Conservation (phyloP, 2,797 vertebrate genomes). For the Sebastes steindachneri region DNA sequence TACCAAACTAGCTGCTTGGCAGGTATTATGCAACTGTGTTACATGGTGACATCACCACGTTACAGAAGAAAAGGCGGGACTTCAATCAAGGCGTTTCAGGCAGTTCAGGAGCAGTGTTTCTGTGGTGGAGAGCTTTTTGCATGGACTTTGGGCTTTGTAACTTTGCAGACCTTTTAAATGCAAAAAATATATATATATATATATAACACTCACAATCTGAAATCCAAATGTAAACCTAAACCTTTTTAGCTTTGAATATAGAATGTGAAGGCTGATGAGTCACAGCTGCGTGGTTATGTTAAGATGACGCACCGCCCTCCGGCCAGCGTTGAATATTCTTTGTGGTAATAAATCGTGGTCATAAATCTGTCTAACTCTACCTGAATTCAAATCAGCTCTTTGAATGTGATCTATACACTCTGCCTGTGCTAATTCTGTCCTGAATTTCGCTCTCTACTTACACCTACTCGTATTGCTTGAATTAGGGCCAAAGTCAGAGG, state of each 20-base stretch:
- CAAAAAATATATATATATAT: no score
- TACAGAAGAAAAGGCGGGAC: neutral
- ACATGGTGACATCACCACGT: neutral
- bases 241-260: neutral
- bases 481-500: conserved; percentile 15
- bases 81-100: no score
- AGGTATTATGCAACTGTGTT: no score
- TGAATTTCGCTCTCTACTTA: neutral
- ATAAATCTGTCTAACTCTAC: neutral
- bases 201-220: neutral
- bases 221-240: neutral
- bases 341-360: neutral
- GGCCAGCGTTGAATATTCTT: neutral
- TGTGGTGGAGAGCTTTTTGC: no score
- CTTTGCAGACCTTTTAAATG: no score
- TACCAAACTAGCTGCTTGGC: no score
- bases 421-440: neutral
- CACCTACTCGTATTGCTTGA: neutral
- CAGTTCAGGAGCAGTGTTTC: no score
- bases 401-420: neutral
- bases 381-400: neutral
- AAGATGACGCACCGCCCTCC: neutral
- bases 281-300: neutral
- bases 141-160: no score
- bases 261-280: neutral